Percentiles rank a stretch among this genome's conserved stretches.
Evolutionary conservation across 2,113 vertebrate species (phyloP).

Genomic region (Rhinichthys klamathensis): DNA sequence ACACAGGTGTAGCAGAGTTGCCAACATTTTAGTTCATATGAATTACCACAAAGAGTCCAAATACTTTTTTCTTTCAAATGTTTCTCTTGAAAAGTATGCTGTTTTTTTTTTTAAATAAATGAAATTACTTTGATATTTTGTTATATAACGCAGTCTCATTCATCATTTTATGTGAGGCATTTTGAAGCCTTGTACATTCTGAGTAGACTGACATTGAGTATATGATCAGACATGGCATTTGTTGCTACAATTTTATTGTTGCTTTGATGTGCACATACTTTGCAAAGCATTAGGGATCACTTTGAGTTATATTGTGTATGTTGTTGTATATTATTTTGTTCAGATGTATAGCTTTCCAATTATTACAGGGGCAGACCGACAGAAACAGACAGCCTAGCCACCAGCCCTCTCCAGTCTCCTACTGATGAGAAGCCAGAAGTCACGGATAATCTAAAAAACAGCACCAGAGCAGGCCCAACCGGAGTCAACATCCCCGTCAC

Average conservation of each 20-base stretch:
- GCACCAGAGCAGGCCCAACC: conserved; percentile 82
- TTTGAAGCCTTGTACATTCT: neutral
- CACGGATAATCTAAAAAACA: conserved; percentile 92
- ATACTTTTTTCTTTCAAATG: neutral
- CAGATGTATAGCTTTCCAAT: neutral
- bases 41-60: neutral
- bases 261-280: conserved; percentile 14
- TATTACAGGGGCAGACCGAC: conserved; percentile 78
- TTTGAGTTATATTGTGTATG: conserved; percentile 1
- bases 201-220: neutral
- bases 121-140: neutral
- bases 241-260: neutral
- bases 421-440: conserved; percentile 85
- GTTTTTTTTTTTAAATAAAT: too few species aligned
- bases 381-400: conserved; percentile 70
- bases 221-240: neutral
- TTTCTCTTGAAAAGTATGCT: too few species aligned
- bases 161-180: neutral
- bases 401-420: conserved; percentile 70
- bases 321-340: neutral
- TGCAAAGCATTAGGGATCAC: neutral
- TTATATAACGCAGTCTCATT: neutral
- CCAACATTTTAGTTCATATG: neutral
- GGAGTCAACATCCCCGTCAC: conserved; percentile 85
- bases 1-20: neutral